Conservation (phyloP, 2,113 vertebrate species). For the Ailurus styani region DNA sequence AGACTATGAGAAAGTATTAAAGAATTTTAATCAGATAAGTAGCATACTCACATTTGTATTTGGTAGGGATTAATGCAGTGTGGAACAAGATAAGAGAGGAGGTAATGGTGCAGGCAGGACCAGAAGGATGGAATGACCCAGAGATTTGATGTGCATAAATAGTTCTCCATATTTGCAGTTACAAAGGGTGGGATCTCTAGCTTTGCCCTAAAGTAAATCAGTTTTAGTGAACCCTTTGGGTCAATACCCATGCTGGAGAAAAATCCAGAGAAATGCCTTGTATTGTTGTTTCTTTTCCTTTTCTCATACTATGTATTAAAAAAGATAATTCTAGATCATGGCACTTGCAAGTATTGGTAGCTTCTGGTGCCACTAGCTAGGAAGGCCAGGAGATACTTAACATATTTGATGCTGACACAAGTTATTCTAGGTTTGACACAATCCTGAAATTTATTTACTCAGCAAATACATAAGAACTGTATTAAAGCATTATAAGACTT, state of each 20-base stretch:
- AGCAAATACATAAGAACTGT: not conserved
- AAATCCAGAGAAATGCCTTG: not conserved
- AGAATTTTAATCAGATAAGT: not conserved
- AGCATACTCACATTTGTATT: not conserved
- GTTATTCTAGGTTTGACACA: not conserved
- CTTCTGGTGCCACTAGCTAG: not conserved
- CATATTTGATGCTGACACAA: not conserved
- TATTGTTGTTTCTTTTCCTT: not conserved
- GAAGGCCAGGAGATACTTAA: not conserved
- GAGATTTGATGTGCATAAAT: not conserved
- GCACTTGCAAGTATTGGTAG: not conserved
- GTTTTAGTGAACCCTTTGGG: not conserved
- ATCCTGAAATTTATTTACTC: not conserved
- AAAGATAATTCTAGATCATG: not conserved
- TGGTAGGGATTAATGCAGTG: not conserved
- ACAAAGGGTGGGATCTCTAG: not conserved
- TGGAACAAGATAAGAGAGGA: not conserved
- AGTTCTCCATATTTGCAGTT: not conserved
- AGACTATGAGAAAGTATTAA: not conserved
- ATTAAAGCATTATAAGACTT: not conserved
- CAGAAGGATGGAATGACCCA: not conserved
- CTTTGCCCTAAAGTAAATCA: not conserved
- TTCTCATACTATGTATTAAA: not conserved
- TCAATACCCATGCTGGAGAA: not conserved
- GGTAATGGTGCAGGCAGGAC: not conserved